A percentile compares a stretch with the other conserved stretches of the same genome.
Conservation (phyloP, 2,797 vertebrate genomes). For the Phylloscopus collybita region DNA sequence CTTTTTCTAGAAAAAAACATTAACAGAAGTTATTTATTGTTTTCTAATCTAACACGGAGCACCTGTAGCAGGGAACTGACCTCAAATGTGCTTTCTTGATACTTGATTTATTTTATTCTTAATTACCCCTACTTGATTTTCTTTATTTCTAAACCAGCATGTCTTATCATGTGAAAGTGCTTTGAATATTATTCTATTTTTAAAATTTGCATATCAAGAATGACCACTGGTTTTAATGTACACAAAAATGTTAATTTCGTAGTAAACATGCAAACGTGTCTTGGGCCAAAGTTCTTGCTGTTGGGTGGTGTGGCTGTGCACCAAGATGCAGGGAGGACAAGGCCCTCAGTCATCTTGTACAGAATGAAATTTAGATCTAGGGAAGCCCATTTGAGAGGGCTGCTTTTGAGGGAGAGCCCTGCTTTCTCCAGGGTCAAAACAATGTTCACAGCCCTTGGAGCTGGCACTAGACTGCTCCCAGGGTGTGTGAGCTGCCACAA, state of each 20-base stretch:
- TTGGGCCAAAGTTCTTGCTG: neutral
- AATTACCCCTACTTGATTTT: neutral
- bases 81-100: neutral
- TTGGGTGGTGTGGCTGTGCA: neutral
- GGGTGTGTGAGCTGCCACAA: neutral
- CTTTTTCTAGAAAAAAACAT: neutral
- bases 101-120: neutral
- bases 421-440: neutral
- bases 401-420: neutral
- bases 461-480: neutral
- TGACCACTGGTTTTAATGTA: neutral
- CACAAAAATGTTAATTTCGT: neutral
- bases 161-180: neutral
- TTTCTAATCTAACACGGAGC: neutral
- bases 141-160: neutral
- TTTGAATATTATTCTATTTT: neutral
- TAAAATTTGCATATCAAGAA: neutral
- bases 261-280: neutral
- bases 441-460: neutral
- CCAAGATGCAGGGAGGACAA: neutral
- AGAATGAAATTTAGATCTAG: neutral
- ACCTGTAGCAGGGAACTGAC: neutral
- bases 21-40: neutral
- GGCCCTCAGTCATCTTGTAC: neutral
- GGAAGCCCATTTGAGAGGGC: neutral